Percentiles rank a stretch among this genome's conserved stretches.
Evolutionary conservation across 2,888 invertebrate genomes (phyloP).

Genomic region (Phengaris alcon): DNA sequence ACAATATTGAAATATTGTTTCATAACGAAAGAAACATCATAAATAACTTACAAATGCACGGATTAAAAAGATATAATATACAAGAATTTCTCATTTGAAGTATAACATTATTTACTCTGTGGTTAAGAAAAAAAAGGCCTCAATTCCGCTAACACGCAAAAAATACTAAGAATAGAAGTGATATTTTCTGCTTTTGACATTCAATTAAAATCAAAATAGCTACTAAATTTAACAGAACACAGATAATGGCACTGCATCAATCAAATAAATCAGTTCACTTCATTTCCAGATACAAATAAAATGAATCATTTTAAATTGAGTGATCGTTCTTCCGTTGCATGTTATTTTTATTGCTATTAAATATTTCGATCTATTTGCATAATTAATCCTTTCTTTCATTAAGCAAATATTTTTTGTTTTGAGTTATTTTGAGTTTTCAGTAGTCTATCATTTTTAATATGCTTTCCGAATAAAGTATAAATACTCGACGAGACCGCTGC

Average conservation of each 20-base stretch:
- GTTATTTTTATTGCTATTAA: background rate
- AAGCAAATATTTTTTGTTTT: background rate
- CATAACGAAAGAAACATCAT: no score
- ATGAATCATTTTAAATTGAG: slow-evolving; percentile 5
- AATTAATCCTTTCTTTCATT: background rate
- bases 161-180: background rate
- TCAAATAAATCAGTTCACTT: slow-evolving; percentile 17
- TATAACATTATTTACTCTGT: no score
- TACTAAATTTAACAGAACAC: background rate
- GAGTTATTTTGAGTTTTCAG: background rate
- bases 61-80: no score
- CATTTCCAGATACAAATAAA: slow-evolving; percentile 23
- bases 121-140: no score
- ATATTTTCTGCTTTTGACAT: background rate
- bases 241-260: slow-evolving; percentile 15
- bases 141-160: no score
- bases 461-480: no score
- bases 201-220: background rate
- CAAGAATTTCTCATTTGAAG: no score
- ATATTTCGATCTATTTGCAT: background rate
- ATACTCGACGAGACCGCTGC: no score
- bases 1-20: no score
- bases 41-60: no score
- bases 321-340: background rate
- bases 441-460: no score